Evolutionary conservation across 2,888 invertebrate genomes (phyloP).

Genomic region (Apoda limacodes): DNA sequence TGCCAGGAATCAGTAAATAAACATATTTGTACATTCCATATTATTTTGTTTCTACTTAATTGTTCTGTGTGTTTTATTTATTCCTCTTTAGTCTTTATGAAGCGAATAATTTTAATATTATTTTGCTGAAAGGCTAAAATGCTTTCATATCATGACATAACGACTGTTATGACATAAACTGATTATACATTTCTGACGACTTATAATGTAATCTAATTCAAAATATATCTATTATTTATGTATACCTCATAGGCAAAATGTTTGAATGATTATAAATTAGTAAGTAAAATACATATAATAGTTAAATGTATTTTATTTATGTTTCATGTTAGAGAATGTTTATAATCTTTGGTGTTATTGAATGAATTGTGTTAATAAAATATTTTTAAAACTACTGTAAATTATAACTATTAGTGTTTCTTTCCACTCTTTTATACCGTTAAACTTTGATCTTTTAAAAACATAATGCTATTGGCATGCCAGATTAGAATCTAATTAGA

Average conservation of each 20-base stretch:
- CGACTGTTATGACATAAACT: slow-evolving; percentile 38
- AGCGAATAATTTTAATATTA: slow-evolving; percentile 27
- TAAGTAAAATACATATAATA: slow-evolving; percentile 63
- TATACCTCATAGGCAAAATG: slow-evolving; percentile 67
- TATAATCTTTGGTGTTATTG: slow-evolving; percentile 72
- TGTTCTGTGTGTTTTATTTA: slow-evolving; percentile 62
- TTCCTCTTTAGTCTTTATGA: slow-evolving; percentile 41
- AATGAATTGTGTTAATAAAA: slow-evolving; percentile 73
- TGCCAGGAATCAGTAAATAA: slow-evolving; percentile 76
- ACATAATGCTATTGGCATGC: not conserved
- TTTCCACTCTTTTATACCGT: too few species aligned
- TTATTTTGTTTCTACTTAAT: slow-evolving; percentile 74
- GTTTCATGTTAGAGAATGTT: slow-evolving; percentile 71
- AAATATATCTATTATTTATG: slow-evolving; percentile 57
- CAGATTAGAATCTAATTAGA: too few species aligned
- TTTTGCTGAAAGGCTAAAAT: slow-evolving; percentile 38
- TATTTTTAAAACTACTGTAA: slow-evolving; percentile 67
- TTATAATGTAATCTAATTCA: slow-evolving; percentile 52
- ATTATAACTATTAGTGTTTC: too few species aligned
- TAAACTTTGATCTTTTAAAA: slow-evolving; percentile 11
- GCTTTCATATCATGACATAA: slow-evolving; percentile 45
- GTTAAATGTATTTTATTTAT: slow-evolving; percentile 67
- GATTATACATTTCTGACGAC: slow-evolving; percentile 52
- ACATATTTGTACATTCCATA: slow-evolving; percentile 87
- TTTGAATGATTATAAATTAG: slow-evolving; percentile 68